Evolutionary conservation across 2,797 vertebrate species (phyloP).

Genomic region (Pipistrellus pygmaeus): DNA sequence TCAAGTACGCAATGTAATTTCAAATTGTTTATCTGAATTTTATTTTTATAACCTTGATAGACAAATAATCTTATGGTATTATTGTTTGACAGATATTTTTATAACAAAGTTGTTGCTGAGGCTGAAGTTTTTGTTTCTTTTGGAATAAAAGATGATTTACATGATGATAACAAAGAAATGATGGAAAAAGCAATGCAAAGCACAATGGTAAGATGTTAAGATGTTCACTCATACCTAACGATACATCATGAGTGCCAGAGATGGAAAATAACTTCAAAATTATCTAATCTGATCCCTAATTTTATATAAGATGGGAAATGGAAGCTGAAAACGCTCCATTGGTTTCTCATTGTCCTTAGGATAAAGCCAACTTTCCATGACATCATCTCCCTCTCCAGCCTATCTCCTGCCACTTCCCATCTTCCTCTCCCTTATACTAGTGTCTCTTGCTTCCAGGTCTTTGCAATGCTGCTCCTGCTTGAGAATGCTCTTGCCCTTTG

Average conservation of each 20-base stretch:
- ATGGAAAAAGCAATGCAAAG: conserved; percentile 88
- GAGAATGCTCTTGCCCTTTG: not conserved
- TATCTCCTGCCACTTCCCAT: not conserved
- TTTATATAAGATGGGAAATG: not conserved
- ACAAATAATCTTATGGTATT: conserved; percentile 61
- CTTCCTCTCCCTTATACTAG: not conserved
- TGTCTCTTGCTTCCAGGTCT: not conserved
- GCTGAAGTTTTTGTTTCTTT: conserved; percentile 91
- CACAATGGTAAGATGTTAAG: conserved; percentile 84
- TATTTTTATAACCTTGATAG: conserved; percentile 31
- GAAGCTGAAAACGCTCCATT: not conserved
- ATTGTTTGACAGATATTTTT: conserved; percentile 90
- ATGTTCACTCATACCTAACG: not conserved
- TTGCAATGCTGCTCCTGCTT: not conserved
- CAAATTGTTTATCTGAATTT: conserved; percentile 36
- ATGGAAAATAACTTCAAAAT: not conserved
- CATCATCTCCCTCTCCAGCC: not conserved
- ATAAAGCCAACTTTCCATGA: not conserved
- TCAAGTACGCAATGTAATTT: not conserved
- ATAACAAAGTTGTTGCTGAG: conserved; percentile 88
- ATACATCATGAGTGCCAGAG: not conserved
- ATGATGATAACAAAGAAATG: conserved; percentile 86
- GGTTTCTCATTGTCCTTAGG: not conserved
- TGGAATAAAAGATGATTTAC: conserved; percentile 89
- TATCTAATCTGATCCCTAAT: not conserved